phyloP scores from a whole-genome alignment of 1,140 invertebrate species.

The Drosophila malerkotliana region DNA sequence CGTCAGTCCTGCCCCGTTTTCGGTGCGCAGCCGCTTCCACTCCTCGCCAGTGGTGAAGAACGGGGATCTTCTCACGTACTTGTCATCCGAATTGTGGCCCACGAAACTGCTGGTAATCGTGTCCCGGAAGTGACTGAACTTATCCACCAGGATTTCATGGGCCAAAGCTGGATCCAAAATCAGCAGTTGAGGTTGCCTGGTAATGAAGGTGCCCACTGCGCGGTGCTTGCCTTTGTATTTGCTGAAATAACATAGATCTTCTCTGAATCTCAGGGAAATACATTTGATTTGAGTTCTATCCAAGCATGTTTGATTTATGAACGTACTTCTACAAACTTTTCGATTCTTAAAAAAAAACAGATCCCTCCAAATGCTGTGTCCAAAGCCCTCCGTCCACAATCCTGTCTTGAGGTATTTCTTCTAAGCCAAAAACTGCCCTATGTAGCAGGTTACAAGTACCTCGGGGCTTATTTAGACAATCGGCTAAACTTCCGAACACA shows the following conservation, averaged over 20 bases:
- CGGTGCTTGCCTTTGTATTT: constrained; percentile 63
- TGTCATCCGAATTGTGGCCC: constrained; percentile 73
- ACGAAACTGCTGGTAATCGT: constrained; percentile 67
- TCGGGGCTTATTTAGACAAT: no score
- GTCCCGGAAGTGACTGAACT: constrained; percentile 84
- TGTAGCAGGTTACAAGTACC: no score
- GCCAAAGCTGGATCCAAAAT: constrained; percentile 85
- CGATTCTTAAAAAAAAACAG: no score
- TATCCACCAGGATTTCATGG: constrained; percentile 84
- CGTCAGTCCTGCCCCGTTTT: constrained; percentile 85
- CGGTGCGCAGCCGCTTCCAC: constrained; percentile 86
- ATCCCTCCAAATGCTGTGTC: no score
- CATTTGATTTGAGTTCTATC: no score
- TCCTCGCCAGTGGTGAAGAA: constrained; percentile 83
- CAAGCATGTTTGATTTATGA: no score
- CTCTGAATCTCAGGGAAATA: no score
- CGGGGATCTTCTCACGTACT: constrained; percentile 82
- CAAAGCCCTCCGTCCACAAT: no score
- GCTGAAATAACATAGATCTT: constrained; percentile 21
- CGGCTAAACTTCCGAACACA: no score
- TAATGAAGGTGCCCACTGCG: constrained; percentile 83
- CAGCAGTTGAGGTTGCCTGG: constrained; percentile 83
- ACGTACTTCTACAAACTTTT: no score
- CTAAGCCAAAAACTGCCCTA: no score
- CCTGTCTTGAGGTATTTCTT: no score